These are phyloP conservation scores for Drosophila subpulchrella DNA, from an alignment of 1,140 invertebrate genomes.

Conservation along the genomic window DNA sequence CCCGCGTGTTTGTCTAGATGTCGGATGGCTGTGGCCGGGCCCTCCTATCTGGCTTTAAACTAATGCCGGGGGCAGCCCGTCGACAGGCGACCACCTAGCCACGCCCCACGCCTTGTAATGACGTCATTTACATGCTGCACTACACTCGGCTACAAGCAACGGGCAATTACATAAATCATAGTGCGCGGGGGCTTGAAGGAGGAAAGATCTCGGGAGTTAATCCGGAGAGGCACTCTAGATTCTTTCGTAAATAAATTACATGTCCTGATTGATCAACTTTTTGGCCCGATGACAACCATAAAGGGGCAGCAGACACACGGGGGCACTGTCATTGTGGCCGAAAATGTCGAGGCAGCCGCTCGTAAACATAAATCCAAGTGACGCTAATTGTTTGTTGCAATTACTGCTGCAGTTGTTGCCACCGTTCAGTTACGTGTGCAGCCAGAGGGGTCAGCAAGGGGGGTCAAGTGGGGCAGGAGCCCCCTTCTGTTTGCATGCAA, in stretches of 20 bases:
- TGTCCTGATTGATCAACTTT: constrained; percentile 58
- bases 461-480: neutral
- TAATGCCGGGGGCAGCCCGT: constrained; percentile 38
- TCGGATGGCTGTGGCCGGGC: constrained; percentile 14
- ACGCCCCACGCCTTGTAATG: constrained; percentile 57
- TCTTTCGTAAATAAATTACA: constrained; percentile 45
- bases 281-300: constrained; percentile 30
- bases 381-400: constrained; percentile 82
- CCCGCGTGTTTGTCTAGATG: constrained; percentile 39
- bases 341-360: constrained; percentile 64
- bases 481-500: constrained; percentile 62
- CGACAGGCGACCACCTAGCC: constrained; percentile 28
- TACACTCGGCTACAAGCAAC: constrained; percentile 25
- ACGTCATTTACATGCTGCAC: constrained; percentile 63
- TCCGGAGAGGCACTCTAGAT: neutral
- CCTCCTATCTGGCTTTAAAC: constrained; percentile 32
- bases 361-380: constrained; percentile 80
- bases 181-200: neutral
- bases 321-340: constrained; percentile 37
- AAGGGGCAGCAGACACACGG: neutral
- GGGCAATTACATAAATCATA: constrained; percentile 49
- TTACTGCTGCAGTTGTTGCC: constrained; percentile 74
- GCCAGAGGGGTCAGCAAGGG: constrained; percentile 1
- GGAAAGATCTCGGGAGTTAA: constrained; percentile 16
- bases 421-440: constrained; percentile 63